Percentiles rank a stretch among this genome's conserved stretches.
Conservation (phyloP, 2,888 invertebrate genomes). For the Tridacna gigas region DNA sequence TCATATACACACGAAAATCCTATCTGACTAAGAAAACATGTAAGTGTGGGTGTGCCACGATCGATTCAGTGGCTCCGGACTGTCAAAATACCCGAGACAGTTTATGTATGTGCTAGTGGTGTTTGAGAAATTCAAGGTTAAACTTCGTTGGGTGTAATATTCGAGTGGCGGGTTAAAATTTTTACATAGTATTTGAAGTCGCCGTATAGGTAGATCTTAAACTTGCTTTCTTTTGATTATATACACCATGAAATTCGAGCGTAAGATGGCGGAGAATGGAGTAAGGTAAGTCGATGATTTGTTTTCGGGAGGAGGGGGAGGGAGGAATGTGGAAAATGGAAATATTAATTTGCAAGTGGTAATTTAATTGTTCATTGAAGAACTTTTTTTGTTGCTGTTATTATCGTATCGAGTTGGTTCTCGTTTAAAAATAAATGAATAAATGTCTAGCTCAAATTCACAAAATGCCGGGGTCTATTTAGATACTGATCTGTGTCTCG, state of each 20-base stretch:
- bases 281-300: not conserved
- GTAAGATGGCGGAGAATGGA: conserved; percentile 15
- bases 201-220: not conserved
- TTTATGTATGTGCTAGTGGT: too few relatives aligned
- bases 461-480: not conserved
- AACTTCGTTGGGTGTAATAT: too few relatives aligned
- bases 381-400: too few relatives aligned
- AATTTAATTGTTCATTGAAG: not conserved
- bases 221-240: not conserved
- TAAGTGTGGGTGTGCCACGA: too few relatives aligned
- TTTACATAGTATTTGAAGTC: not conserved
- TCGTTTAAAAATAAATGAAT: not conserved
- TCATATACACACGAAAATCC: not conserved
- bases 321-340: too few relatives aligned
- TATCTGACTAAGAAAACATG: too few relatives aligned
- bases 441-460: not conserved
- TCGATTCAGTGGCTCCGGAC: too few relatives aligned
- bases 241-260: conserved; percentile 23
- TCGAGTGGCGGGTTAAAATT: too few relatives aligned
- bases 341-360: not conserved
- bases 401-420: not conserved
- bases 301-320: not conserved
- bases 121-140: too few relatives aligned
- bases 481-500: too few relatives aligned
- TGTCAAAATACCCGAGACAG: too few relatives aligned